A percentile compares a stretch with the other conserved stretches of the same genome.
These are phyloP conservation scores for Numenius phaeopus DNA, from an alignment of 2,797 vertebrate genomes.

Conservation along the genomic window DNA sequence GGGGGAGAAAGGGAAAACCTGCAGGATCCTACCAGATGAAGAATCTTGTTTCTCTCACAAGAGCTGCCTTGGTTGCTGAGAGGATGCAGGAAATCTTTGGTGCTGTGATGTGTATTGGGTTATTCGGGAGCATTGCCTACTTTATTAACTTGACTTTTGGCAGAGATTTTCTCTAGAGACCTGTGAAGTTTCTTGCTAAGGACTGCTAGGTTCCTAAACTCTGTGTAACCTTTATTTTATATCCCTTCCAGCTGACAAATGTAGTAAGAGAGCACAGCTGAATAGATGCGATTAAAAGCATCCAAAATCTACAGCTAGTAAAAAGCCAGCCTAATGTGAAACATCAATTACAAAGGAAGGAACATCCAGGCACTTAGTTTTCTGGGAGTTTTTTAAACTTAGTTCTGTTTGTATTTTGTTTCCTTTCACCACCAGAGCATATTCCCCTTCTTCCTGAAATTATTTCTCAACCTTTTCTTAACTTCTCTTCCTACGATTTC, in stretches of 20 bases:
- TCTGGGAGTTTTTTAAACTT: neutral
- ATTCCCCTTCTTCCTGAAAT: neutral
- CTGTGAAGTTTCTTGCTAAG: neutral
- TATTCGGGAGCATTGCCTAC: neutral
- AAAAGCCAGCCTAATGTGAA: neutral
- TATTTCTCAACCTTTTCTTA: neutral
- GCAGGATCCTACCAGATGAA: neutral
- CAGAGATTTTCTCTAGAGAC: neutral
- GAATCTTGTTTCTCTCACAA: neutral
- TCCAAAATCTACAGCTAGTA: neutral
- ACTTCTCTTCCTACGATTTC: neutral
- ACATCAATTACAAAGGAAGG: neutral
- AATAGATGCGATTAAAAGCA: neutral
- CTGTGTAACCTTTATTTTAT: neutral
- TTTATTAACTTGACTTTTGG: neutral
- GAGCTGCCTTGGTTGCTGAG: neutral
- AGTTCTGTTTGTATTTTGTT: neutral
- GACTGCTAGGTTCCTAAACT: neutral
- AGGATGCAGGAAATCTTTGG: neutral
- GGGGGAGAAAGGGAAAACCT: neutral
- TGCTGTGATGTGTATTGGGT: neutral
- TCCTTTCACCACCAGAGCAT: neutral
- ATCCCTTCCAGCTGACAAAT: neutral
- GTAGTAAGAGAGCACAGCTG: neutral
- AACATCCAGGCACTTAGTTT: neutral